Conservation (phyloP, 2,797 vertebrate species). For the Sebastes umbrosus region DNA sequence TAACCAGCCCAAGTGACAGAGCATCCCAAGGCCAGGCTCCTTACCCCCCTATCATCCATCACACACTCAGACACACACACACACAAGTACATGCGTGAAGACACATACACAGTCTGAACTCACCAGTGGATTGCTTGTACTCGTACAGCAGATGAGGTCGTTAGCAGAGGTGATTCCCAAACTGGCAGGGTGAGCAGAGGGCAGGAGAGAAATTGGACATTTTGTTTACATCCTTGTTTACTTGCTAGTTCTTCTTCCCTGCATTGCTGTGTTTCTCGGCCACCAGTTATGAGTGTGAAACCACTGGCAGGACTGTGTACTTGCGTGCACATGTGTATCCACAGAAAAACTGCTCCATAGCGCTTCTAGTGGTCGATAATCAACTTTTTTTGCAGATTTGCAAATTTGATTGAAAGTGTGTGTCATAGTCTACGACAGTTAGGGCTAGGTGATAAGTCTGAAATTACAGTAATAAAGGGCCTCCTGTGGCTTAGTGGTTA, state of each 20-base stretch:
- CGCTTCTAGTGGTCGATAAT: neutral
- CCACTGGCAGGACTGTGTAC: neutral
- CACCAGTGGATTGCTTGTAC: slow-evolving; percentile 1
- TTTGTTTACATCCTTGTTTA: neutral
- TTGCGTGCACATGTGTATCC: neutral
- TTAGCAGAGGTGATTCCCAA: neutral
- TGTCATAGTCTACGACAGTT: neutral
- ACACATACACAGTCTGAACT: slow-evolving; percentile 14
- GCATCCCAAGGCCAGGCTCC: slow-evolving; percentile 7
- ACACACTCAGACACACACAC: slow-evolving; percentile 43
- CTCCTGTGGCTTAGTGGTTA: neutral
- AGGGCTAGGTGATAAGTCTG: neutral
- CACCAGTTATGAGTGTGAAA: neutral
- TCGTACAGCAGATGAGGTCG: slow-evolving; percentile 25
- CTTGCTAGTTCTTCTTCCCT: neutral
- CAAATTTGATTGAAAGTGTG: neutral
- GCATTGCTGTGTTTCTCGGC: neutral
- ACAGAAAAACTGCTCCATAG: neutral
- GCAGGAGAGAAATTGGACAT: neutral
- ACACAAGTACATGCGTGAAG: slow-evolving; percentile 3
- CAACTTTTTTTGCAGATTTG: neutral
- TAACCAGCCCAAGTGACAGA: slow-evolving; percentile 38
- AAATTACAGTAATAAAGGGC: neutral
- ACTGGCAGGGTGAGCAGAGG: neutral
- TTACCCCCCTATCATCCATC: slow-evolving; percentile 59